A percentile compares a stretch with the other conserved stretches of the same genome.
Conservation (phyloP, 2,888 invertebrate genomes). For the Troides aeacus region DNA sequence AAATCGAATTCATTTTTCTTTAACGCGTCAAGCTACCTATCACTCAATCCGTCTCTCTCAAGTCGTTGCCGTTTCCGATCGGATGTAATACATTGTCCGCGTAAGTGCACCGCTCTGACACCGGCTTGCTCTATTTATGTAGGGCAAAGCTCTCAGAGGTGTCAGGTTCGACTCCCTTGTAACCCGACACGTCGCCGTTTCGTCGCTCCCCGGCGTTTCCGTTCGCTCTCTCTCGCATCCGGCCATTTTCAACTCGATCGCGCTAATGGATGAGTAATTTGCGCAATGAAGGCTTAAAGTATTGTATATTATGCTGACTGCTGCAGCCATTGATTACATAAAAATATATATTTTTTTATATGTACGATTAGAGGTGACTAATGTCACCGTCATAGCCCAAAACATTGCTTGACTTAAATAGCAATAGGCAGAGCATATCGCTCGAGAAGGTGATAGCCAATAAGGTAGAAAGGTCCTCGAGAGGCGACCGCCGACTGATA, state of each 20-base stretch:
- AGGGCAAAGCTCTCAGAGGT: slow-evolving; percentile 29
- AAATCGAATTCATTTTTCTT: too few species aligned
- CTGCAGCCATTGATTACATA: too few species aligned
- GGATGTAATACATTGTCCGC: slow-evolving; percentile 13
- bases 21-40: too few species aligned
- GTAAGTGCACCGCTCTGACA: slow-evolving; percentile 1
- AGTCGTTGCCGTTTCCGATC: slow-evolving; percentile 18
- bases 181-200: slow-evolving; percentile 13
- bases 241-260: slow-evolving; percentile 14
- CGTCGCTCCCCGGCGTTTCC: slow-evolving; percentile 17
- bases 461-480: too few species aligned
- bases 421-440: too few species aligned
- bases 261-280: slow-evolving; percentile 10
- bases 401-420: too few species aligned
- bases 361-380: too few species aligned
- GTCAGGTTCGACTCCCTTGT: slow-evolving; percentile 28
- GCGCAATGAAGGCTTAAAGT: not conserved
- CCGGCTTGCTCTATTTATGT: slow-evolving; percentile 14
- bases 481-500: too few species aligned
- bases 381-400: too few species aligned
- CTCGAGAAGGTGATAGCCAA: too few species aligned
- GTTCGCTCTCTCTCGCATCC: slow-evolving; percentile 19
- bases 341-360: too few species aligned
- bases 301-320: too few species aligned
- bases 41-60: not conserved